A percentile compares a stretch with the other conserved stretches of the same genome.
These are phyloP conservation scores for Ailurus styani DNA, from an alignment of 2,113 vertebrate species.

Conservation along the genomic window DNA sequence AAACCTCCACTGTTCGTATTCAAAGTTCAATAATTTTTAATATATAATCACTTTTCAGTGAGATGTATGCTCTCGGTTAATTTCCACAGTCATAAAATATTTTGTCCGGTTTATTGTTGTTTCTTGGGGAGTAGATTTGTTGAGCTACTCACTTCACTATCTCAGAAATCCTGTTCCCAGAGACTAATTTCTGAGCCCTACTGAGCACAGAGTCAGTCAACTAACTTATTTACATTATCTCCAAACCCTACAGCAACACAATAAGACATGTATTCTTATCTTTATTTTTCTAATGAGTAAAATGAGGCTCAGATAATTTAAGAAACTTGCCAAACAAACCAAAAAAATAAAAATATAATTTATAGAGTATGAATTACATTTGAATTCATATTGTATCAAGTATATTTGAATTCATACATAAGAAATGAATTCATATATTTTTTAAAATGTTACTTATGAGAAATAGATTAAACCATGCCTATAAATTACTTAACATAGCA, in stretches of 20 bases:
- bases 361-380: not conserved
- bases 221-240: not conserved
- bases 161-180: not conserved
- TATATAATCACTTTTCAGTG: not conserved
- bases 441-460: not conserved
- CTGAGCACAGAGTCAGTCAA: not conserved
- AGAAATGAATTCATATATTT: not conserved
- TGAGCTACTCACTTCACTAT: not conserved
- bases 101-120: not conserved
- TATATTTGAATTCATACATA: not conserved
- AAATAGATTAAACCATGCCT: not conserved
- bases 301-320: not conserved
- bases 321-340: not conserved
- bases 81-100: not conserved
- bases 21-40: not conserved
- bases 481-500: not conserved
- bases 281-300: slow-evolving; percentile 13
- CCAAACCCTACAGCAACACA: not conserved
- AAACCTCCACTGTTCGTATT: not conserved
- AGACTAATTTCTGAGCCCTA: not conserved
- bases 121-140: not conserved
- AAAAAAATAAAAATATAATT: not conserved
- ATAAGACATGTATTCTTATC: not conserved
- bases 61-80: not conserved
- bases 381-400: not conserved